These are phyloP conservation scores for Nebria ingens DNA, from an alignment of 1,140 invertebrate species.

Conservation along the genomic window DNA sequence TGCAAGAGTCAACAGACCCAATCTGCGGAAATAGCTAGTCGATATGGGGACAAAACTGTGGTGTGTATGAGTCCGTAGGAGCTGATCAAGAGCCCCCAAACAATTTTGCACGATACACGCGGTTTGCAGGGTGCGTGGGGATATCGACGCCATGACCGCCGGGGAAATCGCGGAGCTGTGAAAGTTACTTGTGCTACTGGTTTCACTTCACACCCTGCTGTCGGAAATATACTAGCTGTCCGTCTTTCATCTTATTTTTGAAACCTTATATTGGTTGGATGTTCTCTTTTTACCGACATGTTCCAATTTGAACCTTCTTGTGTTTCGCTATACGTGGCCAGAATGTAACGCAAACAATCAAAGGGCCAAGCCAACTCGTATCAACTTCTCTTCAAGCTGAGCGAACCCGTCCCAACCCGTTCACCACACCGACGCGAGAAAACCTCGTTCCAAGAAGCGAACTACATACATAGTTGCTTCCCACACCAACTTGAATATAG, in stretches of 20 bases:
- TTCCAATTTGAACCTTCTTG: conserved; percentile 6
- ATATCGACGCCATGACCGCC: not conserved
- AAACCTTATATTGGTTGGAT: conserved; percentile 5
- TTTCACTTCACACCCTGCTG: not conserved
- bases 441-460: too few relatives aligned
- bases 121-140: too few relatives aligned
- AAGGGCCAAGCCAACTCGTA: conserved; percentile 7
- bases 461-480: too few relatives aligned
- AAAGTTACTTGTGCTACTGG: not conserved
- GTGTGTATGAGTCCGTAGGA: not conserved
- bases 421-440: too few relatives aligned
- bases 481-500: too few relatives aligned
- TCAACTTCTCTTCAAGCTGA: conserved; percentile 5
- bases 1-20: not conserved
- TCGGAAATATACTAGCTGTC: not conserved
- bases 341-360: conserved; percentile 8
- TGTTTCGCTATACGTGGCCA: conserved; percentile 1
- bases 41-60: conserved; percentile 6
- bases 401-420: not conserved
- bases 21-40: not conserved
- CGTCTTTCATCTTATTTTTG: conserved; percentile 9
- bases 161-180: not conserved
- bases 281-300: conserved; percentile 1
- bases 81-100: not conserved
- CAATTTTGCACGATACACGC: too few relatives aligned